These are phyloP conservation scores for Carduelis carduelis DNA, from an alignment of 2,797 vertebrate species.

Conservation along the genomic window DNA sequence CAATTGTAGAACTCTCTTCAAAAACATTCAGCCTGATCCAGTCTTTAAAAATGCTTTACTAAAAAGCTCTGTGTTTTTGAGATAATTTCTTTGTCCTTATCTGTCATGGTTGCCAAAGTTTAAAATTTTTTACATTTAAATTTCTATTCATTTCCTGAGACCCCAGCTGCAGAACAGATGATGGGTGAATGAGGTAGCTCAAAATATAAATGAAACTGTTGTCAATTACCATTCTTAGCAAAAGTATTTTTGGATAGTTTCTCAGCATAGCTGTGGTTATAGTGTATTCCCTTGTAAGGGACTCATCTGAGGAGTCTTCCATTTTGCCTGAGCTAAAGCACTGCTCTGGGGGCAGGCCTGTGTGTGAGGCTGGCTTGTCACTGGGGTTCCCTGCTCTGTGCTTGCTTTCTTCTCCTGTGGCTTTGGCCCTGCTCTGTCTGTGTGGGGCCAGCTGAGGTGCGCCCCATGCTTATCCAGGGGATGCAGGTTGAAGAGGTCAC, in stretches of 20 bases:
- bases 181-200: neutral
- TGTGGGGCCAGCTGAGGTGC: neutral
- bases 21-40: neutral
- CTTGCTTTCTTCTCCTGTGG: neutral
- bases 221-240: neutral
- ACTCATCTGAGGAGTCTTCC: neutral
- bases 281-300: neutral
- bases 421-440: neutral
- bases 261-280: neutral
- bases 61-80: neutral
- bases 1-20: neutral
- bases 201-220: neutral
- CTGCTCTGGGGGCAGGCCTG: neutral
- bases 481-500: neutral
- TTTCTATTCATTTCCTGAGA: neutral
- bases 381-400: accelerated
- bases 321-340: accelerated
- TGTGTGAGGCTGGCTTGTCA: neutral
- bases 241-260: neutral
- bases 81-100: neutral
- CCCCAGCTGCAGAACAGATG: neutral
- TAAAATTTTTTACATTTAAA: neutral
- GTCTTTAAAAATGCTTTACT: neutral
- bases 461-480: accelerated
- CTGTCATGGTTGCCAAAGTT: neutral